Evolutionary conservation across 2,797 vertebrate genomes (phyloP).

Genomic region (Xiphophorus birchmanni): DNA sequence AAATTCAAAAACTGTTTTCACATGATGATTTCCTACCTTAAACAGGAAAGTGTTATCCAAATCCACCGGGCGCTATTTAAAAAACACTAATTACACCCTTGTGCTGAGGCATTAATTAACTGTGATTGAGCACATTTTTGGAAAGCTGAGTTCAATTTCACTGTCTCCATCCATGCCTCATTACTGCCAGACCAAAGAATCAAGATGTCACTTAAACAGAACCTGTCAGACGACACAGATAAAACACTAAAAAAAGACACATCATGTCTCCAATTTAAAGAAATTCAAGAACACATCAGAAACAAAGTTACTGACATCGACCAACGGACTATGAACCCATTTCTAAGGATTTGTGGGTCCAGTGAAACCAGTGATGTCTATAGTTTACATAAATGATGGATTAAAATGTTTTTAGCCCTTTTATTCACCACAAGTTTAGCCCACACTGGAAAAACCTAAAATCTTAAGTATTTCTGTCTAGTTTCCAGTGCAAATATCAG

Average conservation of each 20-base stretch:
- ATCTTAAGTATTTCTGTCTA: too few species aligned
- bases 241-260: background rate
- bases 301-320: background rate
- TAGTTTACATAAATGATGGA: too few species aligned
- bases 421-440: too few species aligned
- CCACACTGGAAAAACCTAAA: too few species aligned
- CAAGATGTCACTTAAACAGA: background rate
- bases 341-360: background rate
- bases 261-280: background rate
- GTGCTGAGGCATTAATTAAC: background rate
- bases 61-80: background rate
- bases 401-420: too few species aligned
- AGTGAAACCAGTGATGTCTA: background rate
- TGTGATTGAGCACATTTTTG: background rate
- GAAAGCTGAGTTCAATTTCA: background rate
- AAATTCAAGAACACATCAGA: background rate
- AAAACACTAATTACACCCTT: background rate
- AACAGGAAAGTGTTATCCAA: background rate
- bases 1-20: background rate
- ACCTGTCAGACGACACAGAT: background rate
- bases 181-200: background rate
- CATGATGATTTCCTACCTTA: background rate
- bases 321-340: background rate
- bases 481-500: too few species aligned
- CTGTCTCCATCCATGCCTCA: background rate